These are phyloP conservation scores for Heterohyrax brucei DNA, from an alignment of 2,797 vertebrate genomes.

Conservation along the genomic window DNA sequence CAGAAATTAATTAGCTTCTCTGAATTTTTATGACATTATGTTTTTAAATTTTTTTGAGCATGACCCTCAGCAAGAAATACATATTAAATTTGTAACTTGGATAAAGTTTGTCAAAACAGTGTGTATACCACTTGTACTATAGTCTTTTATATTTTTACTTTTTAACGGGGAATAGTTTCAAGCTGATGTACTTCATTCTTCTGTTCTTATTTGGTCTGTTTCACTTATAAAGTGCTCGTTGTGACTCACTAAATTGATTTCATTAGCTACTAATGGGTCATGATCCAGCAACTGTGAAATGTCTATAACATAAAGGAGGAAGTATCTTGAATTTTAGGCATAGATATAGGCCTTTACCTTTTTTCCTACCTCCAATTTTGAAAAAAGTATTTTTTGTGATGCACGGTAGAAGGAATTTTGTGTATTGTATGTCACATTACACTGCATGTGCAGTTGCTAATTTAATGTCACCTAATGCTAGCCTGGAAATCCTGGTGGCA, in stretches of 20 bases:
- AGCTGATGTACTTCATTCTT: not conserved
- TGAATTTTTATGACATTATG: constrained; percentile 59
- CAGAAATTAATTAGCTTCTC: constrained; percentile 12
- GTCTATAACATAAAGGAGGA: constrained; percentile 47
- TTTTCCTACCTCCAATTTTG: constrained; percentile 23
- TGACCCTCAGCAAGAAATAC: constrained; percentile 43
- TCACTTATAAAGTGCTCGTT: constrained; percentile 41
- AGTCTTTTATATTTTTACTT: not conserved
- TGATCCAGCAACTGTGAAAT: constrained; percentile 23
- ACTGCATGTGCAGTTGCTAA: constrained; percentile 13
- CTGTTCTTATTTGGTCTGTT: constrained; percentile 30
- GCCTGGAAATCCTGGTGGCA: too few species aligned
- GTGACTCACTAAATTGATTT: constrained; percentile 32
- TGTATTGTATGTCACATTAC: not conserved
- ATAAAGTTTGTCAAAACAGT: constrained; percentile 18
- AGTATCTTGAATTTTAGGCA: constrained; percentile 56
- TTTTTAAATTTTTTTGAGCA: constrained; percentile 68
- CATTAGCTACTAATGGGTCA: not conserved
- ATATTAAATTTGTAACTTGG: constrained; percentile 17
- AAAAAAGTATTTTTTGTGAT: not conserved
- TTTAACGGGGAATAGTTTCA: constrained; percentile 58
- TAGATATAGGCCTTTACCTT: constrained; percentile 50
- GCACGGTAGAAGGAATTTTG: constrained; percentile 3
- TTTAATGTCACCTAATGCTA: not conserved
- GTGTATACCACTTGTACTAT: not conserved